Base-by-base conservation (phyloP, 2,113 vertebrate genomes). In the Oryzias celebensis region DNA sequence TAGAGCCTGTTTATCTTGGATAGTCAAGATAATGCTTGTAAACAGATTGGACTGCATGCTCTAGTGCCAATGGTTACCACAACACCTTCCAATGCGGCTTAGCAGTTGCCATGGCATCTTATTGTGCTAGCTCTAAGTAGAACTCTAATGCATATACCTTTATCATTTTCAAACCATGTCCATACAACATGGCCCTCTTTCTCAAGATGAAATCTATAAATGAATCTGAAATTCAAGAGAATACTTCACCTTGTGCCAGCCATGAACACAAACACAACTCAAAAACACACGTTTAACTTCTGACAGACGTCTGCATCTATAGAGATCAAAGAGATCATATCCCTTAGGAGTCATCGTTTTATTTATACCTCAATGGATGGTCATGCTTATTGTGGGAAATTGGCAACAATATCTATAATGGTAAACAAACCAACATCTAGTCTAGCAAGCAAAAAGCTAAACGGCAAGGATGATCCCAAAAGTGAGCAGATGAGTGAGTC, bases 161-260 rank as follows among this genome's bases (percentile, higher is more conserved):
- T 86, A 91, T 87, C 87, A 91, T 91, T 91, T 82, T 91, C 90
- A 90, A 89, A 89, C 90, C 90, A 90, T 90, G 89, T 90, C 89
- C 88, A 91, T 89, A 90, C 84, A 91, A 91, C 88, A 90, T 89
- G 88, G 88, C 89, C 85, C 85, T 90, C 89, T 90, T 91, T 91
- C 85, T 89, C 88, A 91, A 90, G 90, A 90, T 90, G 88, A 90
- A 90, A 90, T 90, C 90, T 90, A 90, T 86, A 87, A 91, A 91
- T 89, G 88, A 91, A 90, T 91, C 90, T 90, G 90, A 90, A 91
- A 91, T 90, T 90, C 88, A 90, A 90, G 85, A 91, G 83, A 91
- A 87, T 90, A 91, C 89, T 91, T 91, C 89, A 90, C 88, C 90
- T 89, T 90, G 89, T 90, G 90, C 87, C 88, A 87, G 85, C 86